phyloP scores from a whole-genome alignment of 2,888 invertebrate genomes.

The Philereme vetulata region DNA sequence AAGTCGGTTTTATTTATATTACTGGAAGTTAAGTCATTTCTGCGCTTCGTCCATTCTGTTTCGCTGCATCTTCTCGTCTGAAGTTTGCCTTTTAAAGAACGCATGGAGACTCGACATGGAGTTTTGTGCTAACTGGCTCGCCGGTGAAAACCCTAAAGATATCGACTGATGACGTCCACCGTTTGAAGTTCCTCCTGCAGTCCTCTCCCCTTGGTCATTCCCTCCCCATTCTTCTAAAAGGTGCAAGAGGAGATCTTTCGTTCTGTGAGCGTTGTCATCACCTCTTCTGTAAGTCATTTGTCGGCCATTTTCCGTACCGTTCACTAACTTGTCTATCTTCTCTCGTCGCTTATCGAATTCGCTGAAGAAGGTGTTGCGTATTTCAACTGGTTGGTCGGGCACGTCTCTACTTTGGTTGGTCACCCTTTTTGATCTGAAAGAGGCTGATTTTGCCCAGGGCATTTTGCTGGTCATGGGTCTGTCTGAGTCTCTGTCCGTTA shows the following conservation, averaged over 20 bases:
- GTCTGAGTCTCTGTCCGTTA: constrained; percentile 69
- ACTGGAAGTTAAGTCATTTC: constrained; percentile 51
- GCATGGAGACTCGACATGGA: constrained; percentile 92
- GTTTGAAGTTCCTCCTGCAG: constrained; percentile 80
- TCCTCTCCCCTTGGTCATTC: constrained; percentile 72
- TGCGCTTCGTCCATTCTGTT: constrained; percentile 63
- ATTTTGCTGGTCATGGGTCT: constrained; percentile 79
- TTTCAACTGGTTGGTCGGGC: constrained; percentile 85
- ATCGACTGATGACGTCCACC: constrained; percentile 86
- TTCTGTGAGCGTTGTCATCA: constrained; percentile 86
- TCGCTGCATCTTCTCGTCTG: constrained; percentile 73
- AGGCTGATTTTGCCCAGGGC: constrained; percentile 80
- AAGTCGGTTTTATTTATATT: constrained; percentile 32
- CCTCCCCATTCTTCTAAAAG: constrained; percentile 91
- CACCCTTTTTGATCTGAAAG: constrained; percentile 84
- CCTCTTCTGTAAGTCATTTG: constrained; percentile 77
- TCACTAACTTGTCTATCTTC: constrained; percentile 75
- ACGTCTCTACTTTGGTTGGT: constrained; percentile 89
- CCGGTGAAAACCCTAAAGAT: constrained; percentile 89
- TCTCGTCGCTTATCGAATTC: constrained; percentile 77
- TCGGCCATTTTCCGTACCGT: constrained; percentile 68
- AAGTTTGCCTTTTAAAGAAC: constrained; percentile 88
- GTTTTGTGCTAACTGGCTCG: constrained; percentile 88
- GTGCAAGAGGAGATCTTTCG: constrained; percentile 90
- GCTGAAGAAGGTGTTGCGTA: constrained; percentile 80